Conservation (phyloP, 30 jellyfish, hydroid and myxozoan species). For the Hydractinia echinata region DNA sequence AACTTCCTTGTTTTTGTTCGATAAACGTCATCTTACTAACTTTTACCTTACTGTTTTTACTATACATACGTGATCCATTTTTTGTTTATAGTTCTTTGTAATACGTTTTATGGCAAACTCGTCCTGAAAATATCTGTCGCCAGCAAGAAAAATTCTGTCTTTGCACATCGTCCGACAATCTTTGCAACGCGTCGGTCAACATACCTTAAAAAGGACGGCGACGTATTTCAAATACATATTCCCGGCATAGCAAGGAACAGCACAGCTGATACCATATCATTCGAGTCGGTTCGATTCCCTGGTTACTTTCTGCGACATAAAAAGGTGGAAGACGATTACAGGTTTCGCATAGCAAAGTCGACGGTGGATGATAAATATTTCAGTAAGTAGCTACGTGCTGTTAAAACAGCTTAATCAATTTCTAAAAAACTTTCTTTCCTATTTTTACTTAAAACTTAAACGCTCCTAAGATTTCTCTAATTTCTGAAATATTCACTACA, state of each 20-base stretch:
- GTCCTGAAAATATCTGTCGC: conserved; percentile 21
- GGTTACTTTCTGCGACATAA: conserved; percentile 72
- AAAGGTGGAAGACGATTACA: conserved; percentile 8
- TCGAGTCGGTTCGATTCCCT: conserved; percentile 83
- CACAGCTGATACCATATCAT: conserved; percentile 53
- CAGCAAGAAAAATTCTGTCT: neutral
- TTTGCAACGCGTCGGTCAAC: conserved; percentile 74
- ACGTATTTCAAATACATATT: conserved; percentile 60
- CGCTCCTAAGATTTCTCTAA: too few species aligned
- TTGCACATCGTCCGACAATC: conserved; percentile 36
- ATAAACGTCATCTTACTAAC: too few species aligned
- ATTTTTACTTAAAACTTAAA: too few species aligned
- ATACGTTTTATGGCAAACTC: conserved; percentile 25
- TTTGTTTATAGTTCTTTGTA: conserved; percentile 8
- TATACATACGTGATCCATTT: too few species aligned
- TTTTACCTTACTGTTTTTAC: too few species aligned
- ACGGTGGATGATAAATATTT: conserved; percentile 10
- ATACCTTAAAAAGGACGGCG: conserved; percentile 75
- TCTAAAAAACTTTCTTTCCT: too few species aligned
- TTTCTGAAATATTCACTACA: too few species aligned
- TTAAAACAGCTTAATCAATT: too few species aligned
- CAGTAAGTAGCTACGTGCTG: conserved; percentile 30
- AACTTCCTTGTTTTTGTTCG: too few species aligned
- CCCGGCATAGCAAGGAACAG: conserved; percentile 71
- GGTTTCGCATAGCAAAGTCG: conserved; percentile 30